Evolutionary conservation across 2,888 invertebrate species (phyloP), one percentile per base, ranked within the genome.

Genomic region (Meiosimyza platycephala): DNA sequence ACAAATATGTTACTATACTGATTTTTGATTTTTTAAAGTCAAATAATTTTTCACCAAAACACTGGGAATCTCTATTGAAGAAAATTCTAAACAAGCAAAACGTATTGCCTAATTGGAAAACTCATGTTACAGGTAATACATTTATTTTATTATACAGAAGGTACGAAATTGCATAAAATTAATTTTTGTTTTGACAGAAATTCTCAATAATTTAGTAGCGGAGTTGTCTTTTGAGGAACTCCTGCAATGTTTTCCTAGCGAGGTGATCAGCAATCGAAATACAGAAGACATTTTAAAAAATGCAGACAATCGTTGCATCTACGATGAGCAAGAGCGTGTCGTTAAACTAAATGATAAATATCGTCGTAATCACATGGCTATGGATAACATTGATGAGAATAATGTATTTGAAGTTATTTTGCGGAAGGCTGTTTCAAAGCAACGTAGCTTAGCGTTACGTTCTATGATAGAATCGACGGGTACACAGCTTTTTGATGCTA

Each of bases 381-480:
- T 85, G 84, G 86, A 87, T 59, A 86, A 85, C 75, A 83, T 87
- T 48, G 86, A 87, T 72, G 86, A 86, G 74, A 81, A 81, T 16
- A 87, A 87, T 79, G 84, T 86, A 0, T 87, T 87, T 65, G 86
- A 87, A 75, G 64, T 87, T 11, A 85, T 85, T 3, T 75, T 87
- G 60, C 84, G 86, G 5, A 85, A 85, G 74, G 86, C 87, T 60
- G 90, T 90, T 71, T 89, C 90, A 74, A 90, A 90, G 52, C 90
- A 90, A 80, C 90, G 91, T 72, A 90, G 91, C 28, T 90, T 91
- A 79, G 90, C 91, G 74, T 87, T 91, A 68, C 88, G 89, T 75
- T 89, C 90, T 57, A 89, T 91, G 85, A 90, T 91, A 62, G 89
- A 90, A 77, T 89, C 90, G 9, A 91, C 91, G 48, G 90, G 90